phyloP scores from a whole-genome alignment of 2,113 vertebrate genomes.

The Dryoscopus gambensis region DNA sequence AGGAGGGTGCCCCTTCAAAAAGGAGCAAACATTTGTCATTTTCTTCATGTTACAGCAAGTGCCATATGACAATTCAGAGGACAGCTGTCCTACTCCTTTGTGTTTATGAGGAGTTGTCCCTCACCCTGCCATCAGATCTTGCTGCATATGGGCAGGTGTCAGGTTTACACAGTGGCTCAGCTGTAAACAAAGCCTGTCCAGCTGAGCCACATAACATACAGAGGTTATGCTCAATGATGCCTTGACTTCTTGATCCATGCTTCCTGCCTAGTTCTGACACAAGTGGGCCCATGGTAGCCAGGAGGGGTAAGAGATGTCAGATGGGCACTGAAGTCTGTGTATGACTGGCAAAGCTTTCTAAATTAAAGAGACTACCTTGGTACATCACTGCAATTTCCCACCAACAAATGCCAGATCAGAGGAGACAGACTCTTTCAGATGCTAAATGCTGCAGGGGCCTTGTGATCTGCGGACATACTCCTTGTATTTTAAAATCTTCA shows the following conservation, averaged over 20 bases:
- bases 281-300: not conserved
- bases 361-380: not conserved
- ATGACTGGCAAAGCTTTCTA: not conserved
- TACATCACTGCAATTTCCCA: not conserved
- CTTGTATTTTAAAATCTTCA: not conserved
- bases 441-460: not conserved
- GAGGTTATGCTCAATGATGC: not conserved
- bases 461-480: not conserved
- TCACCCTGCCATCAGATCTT: not conserved
- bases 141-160: not conserved
- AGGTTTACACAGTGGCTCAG: not conserved
- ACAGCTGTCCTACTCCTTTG: not conserved
- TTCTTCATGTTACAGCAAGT: not conserved
- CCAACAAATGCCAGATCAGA: not conserved
- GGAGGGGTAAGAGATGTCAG: conserved; percentile 9
- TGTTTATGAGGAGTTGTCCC: not conserved
- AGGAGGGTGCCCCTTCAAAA: not conserved
- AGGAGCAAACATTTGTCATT: not conserved
- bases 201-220: not conserved
- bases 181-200: not conserved
- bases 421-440: not conserved
- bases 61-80: not conserved
- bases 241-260: not conserved
- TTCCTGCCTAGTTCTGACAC: not conserved
- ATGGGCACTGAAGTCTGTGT: not conserved